A percentile compares a stretch with the other conserved stretches of the same genome.
phyloP scores from a whole-genome alignment of 2,888 invertebrate species.

The Acrobasis consociella region DNA sequence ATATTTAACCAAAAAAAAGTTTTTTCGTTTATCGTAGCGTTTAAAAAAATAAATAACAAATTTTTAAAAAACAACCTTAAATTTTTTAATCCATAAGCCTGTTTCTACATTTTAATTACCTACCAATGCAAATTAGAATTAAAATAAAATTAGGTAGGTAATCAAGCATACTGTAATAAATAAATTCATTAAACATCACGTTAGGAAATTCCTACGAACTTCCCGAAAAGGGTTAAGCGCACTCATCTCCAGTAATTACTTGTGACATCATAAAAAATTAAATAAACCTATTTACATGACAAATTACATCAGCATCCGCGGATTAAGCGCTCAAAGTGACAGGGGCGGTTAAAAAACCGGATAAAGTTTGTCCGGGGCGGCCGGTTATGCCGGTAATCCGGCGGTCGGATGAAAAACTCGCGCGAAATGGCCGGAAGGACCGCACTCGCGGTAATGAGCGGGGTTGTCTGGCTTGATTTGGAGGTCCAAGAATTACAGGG shows the following conservation, averaged over 20 bases:
- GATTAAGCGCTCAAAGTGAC: slow-evolving; percentile 46
- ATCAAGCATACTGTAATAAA: no score
- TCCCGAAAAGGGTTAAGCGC: slow-evolving; percentile 6
- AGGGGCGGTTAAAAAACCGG: slow-evolving; percentile 44
- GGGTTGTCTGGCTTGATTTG: neutral
- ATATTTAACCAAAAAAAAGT: no score
- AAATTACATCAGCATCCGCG: slow-evolving; percentile 43
- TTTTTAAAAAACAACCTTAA: no score
- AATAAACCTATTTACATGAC: slow-evolving; percentile 33
- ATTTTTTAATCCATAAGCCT: no score
- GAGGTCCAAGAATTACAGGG: slow-evolving; percentile 3
- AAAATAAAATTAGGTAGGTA: no score
- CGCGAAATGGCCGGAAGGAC: slow-evolving; percentile 31
- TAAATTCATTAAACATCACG: slow-evolving; percentile 7
- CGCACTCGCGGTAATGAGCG: slow-evolving; percentile 30
- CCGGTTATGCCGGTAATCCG: slow-evolving; percentile 27
- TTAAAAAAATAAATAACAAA: no score
- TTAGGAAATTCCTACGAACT: neutral
- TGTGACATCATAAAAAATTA: slow-evolving; percentile 24
- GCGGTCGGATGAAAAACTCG: slow-evolving; percentile 28
- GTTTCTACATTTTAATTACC: no score
- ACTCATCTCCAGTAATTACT: slow-evolving; percentile 19
- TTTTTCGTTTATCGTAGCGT: no score
- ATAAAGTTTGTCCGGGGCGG: slow-evolving; percentile 37
- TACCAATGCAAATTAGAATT: no score